Percentiles rank a stretch among this genome's conserved stretches.
Evolutionary conservation across 2,113 vertebrate genomes (phyloP).

Genomic region (Phyllopteryx taeniolatus): DNA sequence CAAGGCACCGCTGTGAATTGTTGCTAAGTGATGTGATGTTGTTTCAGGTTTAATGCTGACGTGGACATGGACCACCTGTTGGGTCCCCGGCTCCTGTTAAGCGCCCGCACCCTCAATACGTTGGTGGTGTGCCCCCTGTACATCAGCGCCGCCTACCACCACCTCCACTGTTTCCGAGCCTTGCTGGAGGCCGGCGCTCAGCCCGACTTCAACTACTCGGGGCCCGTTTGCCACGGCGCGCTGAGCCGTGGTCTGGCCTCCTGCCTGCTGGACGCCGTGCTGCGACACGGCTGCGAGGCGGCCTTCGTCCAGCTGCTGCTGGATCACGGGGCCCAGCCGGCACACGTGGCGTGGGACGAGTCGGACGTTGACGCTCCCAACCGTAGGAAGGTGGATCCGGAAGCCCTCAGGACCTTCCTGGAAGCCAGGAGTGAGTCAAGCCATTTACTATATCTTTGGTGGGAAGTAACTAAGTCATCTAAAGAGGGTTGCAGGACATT

Average conservation of each 20-base stretch:
- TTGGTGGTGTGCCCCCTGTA: conserved; percentile 90
- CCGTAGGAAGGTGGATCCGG: conserved; percentile 81
- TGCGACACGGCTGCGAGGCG: conserved; percentile 84
- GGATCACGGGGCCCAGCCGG: conserved; percentile 86
- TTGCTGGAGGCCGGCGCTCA: conserved; percentile 87
- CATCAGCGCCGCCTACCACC: conserved; percentile 92
- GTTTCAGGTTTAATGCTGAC: conserved; percentile 82
- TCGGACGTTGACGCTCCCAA: conserved; percentile 67
- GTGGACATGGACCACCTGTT: conserved; percentile 88
- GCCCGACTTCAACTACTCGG: conserved; percentile 89
- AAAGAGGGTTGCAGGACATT: too few species aligned
- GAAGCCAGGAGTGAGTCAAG: conserved; percentile 83
- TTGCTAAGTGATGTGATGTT: not conserved
- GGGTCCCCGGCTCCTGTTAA: conserved; percentile 67
- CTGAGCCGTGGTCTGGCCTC: conserved; percentile 82
- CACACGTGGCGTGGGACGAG: conserved; percentile 79
- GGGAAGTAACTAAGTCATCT: too few species aligned
- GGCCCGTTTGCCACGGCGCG: conserved; percentile 79
- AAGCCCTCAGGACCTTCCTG: conserved; percentile 79
- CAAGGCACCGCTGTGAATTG: too few species aligned
- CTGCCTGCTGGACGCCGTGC: conserved; percentile 87
- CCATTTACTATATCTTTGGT: not conserved
- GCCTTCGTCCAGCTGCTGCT: conserved; percentile 83
- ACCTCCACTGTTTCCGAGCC: conserved; percentile 86
- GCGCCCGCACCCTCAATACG: conserved; percentile 82